Conservation (phyloP, 2,888 invertebrate species). For the Desoria tigrina region DNA sequence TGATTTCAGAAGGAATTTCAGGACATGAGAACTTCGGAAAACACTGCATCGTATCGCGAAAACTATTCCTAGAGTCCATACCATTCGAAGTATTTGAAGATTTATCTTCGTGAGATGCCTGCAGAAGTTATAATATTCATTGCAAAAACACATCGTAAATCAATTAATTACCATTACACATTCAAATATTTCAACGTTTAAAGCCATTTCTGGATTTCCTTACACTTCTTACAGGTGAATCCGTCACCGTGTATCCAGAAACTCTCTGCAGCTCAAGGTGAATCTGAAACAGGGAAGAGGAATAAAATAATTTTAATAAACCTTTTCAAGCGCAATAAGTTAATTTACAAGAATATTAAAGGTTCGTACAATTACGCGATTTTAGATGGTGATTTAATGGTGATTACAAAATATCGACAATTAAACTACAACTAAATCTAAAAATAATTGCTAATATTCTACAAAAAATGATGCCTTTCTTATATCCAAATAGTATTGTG, state of each 20-base stretch:
- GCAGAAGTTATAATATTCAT: too few species aligned
- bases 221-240: neutral
- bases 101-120: neutral
- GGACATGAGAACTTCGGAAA: neutral
- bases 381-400: too few species aligned
- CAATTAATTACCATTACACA: too few species aligned
- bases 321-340: neutral
- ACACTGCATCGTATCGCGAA: neutral
- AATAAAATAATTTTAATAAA: neutral
- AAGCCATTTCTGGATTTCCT: too few species aligned
- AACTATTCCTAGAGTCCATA: neutral
- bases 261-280: slow-evolving; percentile 36
- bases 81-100: neutral
- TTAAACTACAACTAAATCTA: too few species aligned
- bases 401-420: too few species aligned
- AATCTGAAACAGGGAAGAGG: slow-evolving; percentile 25
- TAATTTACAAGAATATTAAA: neutral
- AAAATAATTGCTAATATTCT: too few species aligned
- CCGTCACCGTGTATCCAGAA: slow-evolving; percentile 35
- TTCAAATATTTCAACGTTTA: too few species aligned
- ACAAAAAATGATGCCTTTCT: too few species aligned
- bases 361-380: too few species aligned
- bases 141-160: too few species aligned
- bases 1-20: slow-evolving; percentile 27
- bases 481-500: too few species aligned